Evolutionary conservation across 2,797 vertebrate genomes (phyloP).

Genomic region (Dryobates pubescens): DNA sequence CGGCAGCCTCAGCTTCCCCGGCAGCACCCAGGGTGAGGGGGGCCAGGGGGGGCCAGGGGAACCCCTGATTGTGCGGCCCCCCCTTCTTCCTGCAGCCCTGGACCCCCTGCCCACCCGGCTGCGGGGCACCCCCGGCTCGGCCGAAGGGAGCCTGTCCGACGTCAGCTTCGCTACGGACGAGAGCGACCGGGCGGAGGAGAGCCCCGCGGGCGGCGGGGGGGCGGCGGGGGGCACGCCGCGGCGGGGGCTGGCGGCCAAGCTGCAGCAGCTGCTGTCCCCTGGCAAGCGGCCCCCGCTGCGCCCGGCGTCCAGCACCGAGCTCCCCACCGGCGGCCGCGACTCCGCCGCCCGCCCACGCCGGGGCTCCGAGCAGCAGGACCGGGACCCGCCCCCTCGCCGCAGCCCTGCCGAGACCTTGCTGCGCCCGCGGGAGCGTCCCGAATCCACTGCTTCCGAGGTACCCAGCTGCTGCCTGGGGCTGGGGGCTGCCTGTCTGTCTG

Average conservation of each 20-base stretch:
- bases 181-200: conserved; percentile 15
- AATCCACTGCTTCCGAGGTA: conserved; percentile 90
- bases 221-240: conserved; percentile 59
- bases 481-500: background rate
- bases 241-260: conserved; percentile 84
- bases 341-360: background rate
- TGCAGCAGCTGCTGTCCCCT: conserved; percentile 92
- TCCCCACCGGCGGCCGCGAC: conserved; percentile 23
- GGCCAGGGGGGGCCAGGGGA: background rate
- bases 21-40: conserved; percentile 73
- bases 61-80: background rate
- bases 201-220: background rate
- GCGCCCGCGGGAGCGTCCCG: conserved; percentile 85
- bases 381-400: conserved; percentile 68
- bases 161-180: conserved; percentile 51
- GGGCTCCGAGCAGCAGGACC: conserved; percentile 76
- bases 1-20: conserved; percentile 86
- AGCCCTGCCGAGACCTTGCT: conserved; percentile 83
- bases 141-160: conserved; percentile 75
- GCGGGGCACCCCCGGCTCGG: conserved; percentile 44
- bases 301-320: conserved; percentile 72
- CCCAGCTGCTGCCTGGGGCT: background rate
- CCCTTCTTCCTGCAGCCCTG: background rate
- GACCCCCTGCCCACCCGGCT: background rate
- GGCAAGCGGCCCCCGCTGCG: conserved; percentile 68